These are phyloP conservation scores for Arrhopalites spinosus DNA, from an alignment of 2,888 invertebrate genomes.

Conservation along the genomic window DNA sequence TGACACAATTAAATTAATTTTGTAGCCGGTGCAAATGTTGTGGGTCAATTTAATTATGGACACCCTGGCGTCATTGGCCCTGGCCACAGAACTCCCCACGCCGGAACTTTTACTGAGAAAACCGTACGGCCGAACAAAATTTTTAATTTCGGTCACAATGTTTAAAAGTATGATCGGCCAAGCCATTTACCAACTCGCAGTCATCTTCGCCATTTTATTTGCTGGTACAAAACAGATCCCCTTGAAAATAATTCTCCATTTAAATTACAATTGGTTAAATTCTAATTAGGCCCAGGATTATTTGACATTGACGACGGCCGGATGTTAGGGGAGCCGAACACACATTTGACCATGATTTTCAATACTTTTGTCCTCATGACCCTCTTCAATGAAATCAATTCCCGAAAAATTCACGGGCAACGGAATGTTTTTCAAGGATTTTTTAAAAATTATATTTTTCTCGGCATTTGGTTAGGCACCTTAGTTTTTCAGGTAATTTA, in stretches of 20 bases:
- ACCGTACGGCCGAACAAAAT: conserved; percentile 64
- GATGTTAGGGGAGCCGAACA: conserved; percentile 49
- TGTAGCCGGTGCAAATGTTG: conserved; percentile 66
- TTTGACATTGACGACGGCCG: conserved; percentile 65
- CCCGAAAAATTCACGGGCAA: conserved; percentile 70
- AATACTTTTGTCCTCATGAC: conserved; percentile 73
- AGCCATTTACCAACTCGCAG: conserved; percentile 64
- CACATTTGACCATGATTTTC: conserved; percentile 71
- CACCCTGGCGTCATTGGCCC: conserved; percentile 65
- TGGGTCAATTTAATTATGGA: conserved; percentile 70
- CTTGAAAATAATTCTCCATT: not conserved
- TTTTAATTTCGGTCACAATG: conserved; percentile 65
- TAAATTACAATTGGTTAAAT: too few relatives aligned
- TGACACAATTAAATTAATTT: too few relatives aligned
- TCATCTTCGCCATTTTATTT: conserved; percentile 65
- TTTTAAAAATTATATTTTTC: conserved; percentile 66
- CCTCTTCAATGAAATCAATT: conserved; percentile 70
- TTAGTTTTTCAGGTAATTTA: conserved; percentile 63
- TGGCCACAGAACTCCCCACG: conserved; percentile 65
- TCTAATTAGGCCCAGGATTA: conserved; percentile 62
- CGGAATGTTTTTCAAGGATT: conserved; percentile 68
- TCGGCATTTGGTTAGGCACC: conserved; percentile 66
- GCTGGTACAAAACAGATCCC: conserved; percentile 58
- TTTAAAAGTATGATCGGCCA: conserved; percentile 67
- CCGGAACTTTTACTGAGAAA: conserved; percentile 63